phyloP scores from a whole-genome alignment of 2,113 vertebrate species.

The Burhinus oedicnemus region DNA sequence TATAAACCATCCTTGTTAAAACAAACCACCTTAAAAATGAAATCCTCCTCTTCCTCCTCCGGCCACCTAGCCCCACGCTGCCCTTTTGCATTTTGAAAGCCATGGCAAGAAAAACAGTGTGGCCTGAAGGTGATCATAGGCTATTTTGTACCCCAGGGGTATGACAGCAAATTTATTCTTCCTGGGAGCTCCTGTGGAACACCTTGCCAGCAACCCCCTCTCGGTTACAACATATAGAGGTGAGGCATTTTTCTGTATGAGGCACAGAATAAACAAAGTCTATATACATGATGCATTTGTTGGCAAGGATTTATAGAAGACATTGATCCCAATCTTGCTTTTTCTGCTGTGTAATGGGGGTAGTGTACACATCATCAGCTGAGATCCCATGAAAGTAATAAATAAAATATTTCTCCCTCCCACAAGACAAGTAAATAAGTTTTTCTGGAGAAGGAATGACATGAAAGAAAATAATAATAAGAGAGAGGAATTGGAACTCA shows the following conservation, averaged over 20 bases:
- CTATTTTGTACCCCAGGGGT: neutral
- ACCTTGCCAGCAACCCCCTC: too few relatives aligned
- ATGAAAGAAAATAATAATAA: neutral
- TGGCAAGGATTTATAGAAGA: neutral
- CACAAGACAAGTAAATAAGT: neutral
- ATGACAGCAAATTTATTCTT: neutral
- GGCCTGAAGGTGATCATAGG: neutral
- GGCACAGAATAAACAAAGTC: neutral
- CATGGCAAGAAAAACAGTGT: neutral
- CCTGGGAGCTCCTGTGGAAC: neutral
- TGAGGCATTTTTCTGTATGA: neutral
- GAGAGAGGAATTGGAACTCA: neutral
- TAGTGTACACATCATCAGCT: neutral
- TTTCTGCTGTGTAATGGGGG: neutral
- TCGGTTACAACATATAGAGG: fast-evolving
- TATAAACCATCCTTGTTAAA: neutral
- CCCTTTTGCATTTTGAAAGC: neutral
- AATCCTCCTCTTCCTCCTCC: neutral
- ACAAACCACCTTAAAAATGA: neutral
- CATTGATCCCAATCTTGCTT: neutral
- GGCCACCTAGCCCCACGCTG: neutral
- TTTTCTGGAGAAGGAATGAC: neutral
- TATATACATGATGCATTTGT: too few relatives aligned
- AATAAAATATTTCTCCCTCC: neutral
- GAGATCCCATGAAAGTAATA: neutral